A percentile compares a stretch with the other conserved stretches of the same genome.
Conservation (phyloP, 92 coral and sea anemone species). For the Zoanthus sociatus region DNA sequence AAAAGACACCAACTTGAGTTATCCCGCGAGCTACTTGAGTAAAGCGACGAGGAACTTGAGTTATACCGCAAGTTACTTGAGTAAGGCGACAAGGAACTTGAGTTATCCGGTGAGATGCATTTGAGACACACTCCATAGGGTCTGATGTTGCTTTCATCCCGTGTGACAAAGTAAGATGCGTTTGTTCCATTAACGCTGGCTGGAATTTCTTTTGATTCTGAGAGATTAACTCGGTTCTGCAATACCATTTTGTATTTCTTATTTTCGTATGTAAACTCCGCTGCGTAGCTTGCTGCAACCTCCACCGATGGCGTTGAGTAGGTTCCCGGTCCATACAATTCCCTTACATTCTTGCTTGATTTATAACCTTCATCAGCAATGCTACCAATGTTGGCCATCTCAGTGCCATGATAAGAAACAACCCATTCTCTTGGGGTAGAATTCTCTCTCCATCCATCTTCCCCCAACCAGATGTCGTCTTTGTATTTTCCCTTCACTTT, state of each 20-base stretch:
- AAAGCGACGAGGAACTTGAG: too few relatives aligned
- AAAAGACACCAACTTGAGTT: too few relatives aligned
- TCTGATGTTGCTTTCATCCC: conserved; percentile 23
- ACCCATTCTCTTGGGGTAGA: conserved; percentile 65
- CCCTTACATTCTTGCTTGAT: not conserved
- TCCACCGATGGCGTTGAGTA: conserved; percentile 58
- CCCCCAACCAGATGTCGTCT: conserved; percentile 59
- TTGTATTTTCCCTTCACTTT: conserved; percentile 56
- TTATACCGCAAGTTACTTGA: too few relatives aligned
- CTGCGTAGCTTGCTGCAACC: conserved; percentile 45
- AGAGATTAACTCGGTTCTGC: conserved; percentile 56
- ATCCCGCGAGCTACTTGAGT: too few relatives aligned
- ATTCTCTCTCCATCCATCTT: conserved; percentile 40
- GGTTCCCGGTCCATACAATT: conserved; percentile 49
- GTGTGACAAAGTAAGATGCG: conserved; percentile 34
- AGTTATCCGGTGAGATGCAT: not conserved
- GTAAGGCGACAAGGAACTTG: too few relatives aligned
- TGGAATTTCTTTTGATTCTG: not conserved
- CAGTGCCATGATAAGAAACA: conserved; percentile 64
- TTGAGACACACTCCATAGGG: conserved; percentile 59
- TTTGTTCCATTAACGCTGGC: not conserved
- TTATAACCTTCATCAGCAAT: conserved; percentile 45
- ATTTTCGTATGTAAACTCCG: conserved; percentile 35
- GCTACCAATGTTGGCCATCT: conserved; percentile 2
- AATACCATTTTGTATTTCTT: conserved; percentile 37